Evolutionary conservation across 2,888 invertebrate species (phyloP), one percentile per base, ranked within the genome.

Genomic region (Morpho helenor): DNA sequence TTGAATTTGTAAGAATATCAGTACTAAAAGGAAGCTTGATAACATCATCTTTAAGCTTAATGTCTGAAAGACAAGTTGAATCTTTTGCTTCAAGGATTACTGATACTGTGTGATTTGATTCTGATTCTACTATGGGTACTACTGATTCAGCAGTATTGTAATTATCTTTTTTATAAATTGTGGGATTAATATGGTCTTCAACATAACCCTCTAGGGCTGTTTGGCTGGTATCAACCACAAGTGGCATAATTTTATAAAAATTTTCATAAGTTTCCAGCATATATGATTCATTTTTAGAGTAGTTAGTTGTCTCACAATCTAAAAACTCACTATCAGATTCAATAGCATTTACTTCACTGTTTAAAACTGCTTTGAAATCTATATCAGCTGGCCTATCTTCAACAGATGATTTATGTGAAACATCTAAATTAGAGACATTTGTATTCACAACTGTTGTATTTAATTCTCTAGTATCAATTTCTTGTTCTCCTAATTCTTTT

Each of bases 321-420:
- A 84, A 68, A 80, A 89, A 89, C 63, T 88, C 88, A 70, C 77
- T 70, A 63, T 89, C 89, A 6, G 88, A 87, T 61, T 88, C 87
- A 41, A 61, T 60, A 52, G 68, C 59, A 61, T 66, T 60, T 56
- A 56, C 51, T 55, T 73, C 72, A 55, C 42, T 51, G 54, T 50
- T 47, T 56, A 59, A 62, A 53, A n/a, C 51, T 44, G 51, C 22
- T 59, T 49, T 56, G 39, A 41, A 42, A 58, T 70, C 65, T 46
- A 62, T 57, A 23, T 76, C 70, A 23, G 73, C 73, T 52, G 77
- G 78, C 64, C 67, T 78, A 53, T 82, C 77, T 63, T 52, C 68
- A 3, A 73, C n/a, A 10, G 72, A 45, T 44, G 80, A 75, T 59
- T 80, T 77, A 75, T 82, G 80, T 50, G 55, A 49, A 9, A 49